Percentiles rank a stretch among this genome's conserved stretches.
Conservation (phyloP, 2,797 vertebrate genomes). For the Lepus townsendii region DNA sequence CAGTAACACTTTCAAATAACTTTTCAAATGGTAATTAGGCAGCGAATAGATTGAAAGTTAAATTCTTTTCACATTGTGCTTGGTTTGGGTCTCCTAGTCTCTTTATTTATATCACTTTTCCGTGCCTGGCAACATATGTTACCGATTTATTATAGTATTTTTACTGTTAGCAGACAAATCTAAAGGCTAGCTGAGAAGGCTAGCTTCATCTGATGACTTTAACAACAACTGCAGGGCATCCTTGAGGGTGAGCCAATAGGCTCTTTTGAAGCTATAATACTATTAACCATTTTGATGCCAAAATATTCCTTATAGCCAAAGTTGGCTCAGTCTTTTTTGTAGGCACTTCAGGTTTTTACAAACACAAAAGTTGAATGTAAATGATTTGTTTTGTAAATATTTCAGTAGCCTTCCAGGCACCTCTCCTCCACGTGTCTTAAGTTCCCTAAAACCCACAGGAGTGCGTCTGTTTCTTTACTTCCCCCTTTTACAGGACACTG, state of each 20-base stretch:
- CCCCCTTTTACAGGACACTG: constrained; percentile 11
- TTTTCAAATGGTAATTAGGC: constrained; percentile 86
- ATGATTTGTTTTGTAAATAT: constrained; percentile 69
- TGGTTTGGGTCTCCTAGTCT: constrained; percentile 86
- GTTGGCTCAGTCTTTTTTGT: constrained; percentile 71
- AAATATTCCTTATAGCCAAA: constrained; percentile 82
- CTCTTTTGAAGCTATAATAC: constrained; percentile 88
- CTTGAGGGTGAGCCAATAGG: constrained; percentile 90
- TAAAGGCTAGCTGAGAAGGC: constrained; percentile 89
- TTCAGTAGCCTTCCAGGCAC: constrained; percentile 69
- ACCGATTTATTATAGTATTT: constrained; percentile 89
- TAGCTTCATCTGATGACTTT: constrained; percentile 91
- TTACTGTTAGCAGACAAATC: constrained; percentile 90
- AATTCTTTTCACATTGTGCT: constrained; percentile 88
- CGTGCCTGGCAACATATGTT: constrained; percentile 90
- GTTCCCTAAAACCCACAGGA: not conserved
- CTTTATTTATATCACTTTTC: constrained; percentile 88
- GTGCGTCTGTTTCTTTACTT: constrained; percentile 56
- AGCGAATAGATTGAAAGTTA: constrained; percentile 86
- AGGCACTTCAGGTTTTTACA: constrained; percentile 74
- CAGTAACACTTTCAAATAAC: constrained; percentile 85
- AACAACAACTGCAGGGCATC: constrained; percentile 90
- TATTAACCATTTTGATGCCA: constrained; percentile 90
- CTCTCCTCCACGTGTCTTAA: constrained; percentile 46
- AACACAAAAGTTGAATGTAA: constrained; percentile 69